Conservation (phyloP, 1,140 invertebrate species). For the Melipona quadrifasciata region DNA sequence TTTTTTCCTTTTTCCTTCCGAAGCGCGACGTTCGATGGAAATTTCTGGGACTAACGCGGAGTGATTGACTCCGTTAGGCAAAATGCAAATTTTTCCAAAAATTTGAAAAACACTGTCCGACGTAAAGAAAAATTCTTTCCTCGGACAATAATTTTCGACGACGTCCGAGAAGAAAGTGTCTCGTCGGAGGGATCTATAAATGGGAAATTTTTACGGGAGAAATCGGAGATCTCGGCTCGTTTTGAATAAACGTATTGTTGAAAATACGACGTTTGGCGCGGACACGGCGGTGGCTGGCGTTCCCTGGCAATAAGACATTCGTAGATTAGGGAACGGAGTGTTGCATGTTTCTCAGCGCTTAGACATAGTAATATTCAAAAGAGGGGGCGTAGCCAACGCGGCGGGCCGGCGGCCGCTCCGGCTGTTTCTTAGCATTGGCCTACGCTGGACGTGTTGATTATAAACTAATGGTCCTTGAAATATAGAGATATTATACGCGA, state of each 20-base stretch:
- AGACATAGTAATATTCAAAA: slow-evolving; percentile 81
- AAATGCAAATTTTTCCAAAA: background rate
- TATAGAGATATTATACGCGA: slow-evolving; percentile 82
- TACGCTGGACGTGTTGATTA: slow-evolving; percentile 79
- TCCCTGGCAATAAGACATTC: slow-evolving; percentile 57
- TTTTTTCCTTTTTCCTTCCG: no score
- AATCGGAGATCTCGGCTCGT: background rate
- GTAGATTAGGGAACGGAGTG: slow-evolving; percentile 41
- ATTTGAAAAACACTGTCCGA: no score
- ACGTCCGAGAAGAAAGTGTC: no score
- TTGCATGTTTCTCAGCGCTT: slow-evolving; percentile 80
- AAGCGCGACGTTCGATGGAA: background rate
- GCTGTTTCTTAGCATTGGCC: slow-evolving; percentile 72
- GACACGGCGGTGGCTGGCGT: background rate
- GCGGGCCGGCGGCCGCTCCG: slow-evolving; percentile 46
- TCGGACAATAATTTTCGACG: background rate
- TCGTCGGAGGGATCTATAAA: background rate
- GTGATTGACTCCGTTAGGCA: background rate
- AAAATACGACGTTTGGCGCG: background rate
- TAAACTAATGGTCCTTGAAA: slow-evolving; percentile 80
- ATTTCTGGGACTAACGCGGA: background rate
- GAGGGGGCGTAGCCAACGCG: slow-evolving; percentile 75
- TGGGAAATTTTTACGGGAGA: background rate
- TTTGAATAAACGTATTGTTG: background rate
- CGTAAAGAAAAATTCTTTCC: background rate